These are phyloP conservation scores for Catocala sponsa DNA, from an alignment of 2,888 invertebrate species.

Conservation along the genomic window DNA sequence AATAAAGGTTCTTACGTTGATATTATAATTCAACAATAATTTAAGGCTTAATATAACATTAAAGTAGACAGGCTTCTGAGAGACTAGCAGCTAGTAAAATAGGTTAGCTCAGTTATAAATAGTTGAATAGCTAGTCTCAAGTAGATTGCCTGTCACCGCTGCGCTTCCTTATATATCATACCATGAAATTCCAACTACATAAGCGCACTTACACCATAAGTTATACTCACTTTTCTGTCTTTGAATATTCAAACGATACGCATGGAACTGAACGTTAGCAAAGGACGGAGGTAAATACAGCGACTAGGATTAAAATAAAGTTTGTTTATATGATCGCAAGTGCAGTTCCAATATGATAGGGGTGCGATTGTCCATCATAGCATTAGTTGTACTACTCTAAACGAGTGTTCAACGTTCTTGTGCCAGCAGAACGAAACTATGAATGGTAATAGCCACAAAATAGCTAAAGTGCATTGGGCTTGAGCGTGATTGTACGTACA, in stretches of 20 bases:
- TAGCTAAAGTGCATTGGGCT: conserved; percentile 2
- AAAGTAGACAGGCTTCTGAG: too few species aligned
- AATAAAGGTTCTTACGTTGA: too few species aligned
- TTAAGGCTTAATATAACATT: too few species aligned
- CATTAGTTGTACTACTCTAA: conserved; percentile 2
- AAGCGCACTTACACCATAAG: conserved; percentile 11
- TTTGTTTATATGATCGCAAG: background rate
- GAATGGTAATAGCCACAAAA: conserved; percentile 3
- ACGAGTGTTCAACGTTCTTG: conserved; percentile 12
- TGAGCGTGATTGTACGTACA: conserved; percentile 15
- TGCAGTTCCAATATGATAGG: too few species aligned
- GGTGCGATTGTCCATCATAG: too few species aligned
- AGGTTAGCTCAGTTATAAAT: too few species aligned
- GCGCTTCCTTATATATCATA: too few species aligned
- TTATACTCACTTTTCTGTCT: conserved; percentile 15
- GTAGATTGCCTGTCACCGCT: background rate
- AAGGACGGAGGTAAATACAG: conserved; percentile 18
- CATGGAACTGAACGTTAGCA: background rate
- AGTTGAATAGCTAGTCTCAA: too few species aligned
- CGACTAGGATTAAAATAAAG: background rate
- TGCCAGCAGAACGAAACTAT: conserved; percentile 16
- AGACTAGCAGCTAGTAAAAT: too few species aligned
- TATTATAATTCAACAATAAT: too few species aligned
- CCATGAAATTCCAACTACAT: background rate
- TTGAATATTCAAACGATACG: background rate